phyloP scores from a whole-genome alignment of 2,113 vertebrate species.

The Leuciscus idus region DNA sequence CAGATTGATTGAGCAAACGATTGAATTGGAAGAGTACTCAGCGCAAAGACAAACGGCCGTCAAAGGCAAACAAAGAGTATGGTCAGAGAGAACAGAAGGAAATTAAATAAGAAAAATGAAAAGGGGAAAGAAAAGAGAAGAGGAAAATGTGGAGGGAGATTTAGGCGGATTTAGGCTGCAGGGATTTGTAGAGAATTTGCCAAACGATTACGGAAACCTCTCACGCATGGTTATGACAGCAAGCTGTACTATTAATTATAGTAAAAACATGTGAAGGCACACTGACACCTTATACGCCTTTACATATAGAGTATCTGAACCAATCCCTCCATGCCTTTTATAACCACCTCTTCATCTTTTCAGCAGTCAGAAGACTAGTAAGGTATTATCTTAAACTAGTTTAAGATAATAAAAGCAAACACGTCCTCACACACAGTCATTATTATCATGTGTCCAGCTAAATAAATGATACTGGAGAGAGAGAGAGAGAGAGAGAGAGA shows the following conservation, averaged over 20 bases:
- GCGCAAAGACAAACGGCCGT: not conserved
- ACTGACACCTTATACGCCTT: slow-evolving; percentile 51
- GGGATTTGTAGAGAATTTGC: slow-evolving; percentile 75
- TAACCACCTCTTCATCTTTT: slow-evolving; percentile 11
- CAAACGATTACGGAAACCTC: slow-evolving; percentile 73
- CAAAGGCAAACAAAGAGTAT: slow-evolving; percentile 23
- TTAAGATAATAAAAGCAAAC: slow-evolving; percentile 46
- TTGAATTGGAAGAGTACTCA: slow-evolving; percentile 28
- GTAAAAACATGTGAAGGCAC: slow-evolving; percentile 55
- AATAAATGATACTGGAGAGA: slow-evolving; percentile 30
- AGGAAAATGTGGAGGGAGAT: slow-evolving; percentile 52
- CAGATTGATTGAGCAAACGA: slow-evolving; percentile 3
- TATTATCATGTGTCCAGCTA: slow-evolving; percentile 23
- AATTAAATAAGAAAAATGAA: slow-evolving; percentile 41
- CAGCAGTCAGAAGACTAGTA: slow-evolving; percentile 38
- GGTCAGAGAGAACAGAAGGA: slow-evolving; percentile 10
- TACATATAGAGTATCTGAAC: not conserved
- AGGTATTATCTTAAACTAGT: too few species aligned
- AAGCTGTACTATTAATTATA: slow-evolving; percentile 81
- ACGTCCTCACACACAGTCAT: slow-evolving; percentile 14
- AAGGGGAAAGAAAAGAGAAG: slow-evolving; percentile 8
- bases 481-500: not conserved
- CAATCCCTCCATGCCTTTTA: not conserved
- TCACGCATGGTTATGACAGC: slow-evolving; percentile 70
- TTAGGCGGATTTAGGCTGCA: slow-evolving; percentile 64